Percentiles rank a stretch among this genome's conserved stretches.
Evolutionary conservation across 2,797 vertebrate species (phyloP).

Genomic region (Danio tinwini): DNA sequence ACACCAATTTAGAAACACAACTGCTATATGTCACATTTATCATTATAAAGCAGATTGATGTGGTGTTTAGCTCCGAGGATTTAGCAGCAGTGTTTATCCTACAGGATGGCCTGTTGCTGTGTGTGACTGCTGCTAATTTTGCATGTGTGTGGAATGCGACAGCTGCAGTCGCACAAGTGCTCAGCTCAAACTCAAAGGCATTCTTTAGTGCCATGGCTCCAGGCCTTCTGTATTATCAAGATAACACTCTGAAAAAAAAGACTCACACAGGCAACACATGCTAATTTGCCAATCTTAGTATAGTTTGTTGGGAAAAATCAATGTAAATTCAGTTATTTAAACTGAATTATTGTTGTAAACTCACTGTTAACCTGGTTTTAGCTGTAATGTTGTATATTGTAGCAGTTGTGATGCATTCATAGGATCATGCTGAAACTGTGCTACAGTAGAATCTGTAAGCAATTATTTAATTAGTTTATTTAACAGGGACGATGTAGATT

Average conservation of each 20-base stretch:
- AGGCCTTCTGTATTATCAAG: conserved; percentile 20
- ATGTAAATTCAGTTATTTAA: background rate
- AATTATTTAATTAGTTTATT: too few species aligned
- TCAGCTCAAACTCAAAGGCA: conserved; percentile 37
- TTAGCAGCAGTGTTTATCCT: background rate
- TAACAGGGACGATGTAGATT: too few species aligned
- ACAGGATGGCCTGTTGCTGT: background rate
- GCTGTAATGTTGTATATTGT: background rate
- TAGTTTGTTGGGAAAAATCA: background rate
- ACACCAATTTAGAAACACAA: background rate
- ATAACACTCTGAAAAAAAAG: background rate
- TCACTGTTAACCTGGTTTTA: background rate
- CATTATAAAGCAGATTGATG: conserved; percentile 17
- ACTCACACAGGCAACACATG: background rate
- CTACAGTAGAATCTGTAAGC: too few species aligned
- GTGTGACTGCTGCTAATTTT: conserved; percentile 39
- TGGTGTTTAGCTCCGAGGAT: conserved; percentile 16
- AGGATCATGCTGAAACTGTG: background rate
- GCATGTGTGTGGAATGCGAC: conserved; percentile 49
- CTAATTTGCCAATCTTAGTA: background rate
- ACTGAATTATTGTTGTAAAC: background rate
- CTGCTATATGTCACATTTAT: background rate
- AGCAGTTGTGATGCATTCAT: background rate
- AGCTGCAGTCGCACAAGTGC: conserved; percentile 37
- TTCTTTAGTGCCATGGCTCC: conserved; percentile 34